Evolutionary conservation across 35 echinoderm and acorn worm genomes (phyloP), one percentile per base, ranked within the genome.

Genomic region (Heliocidaris erythrogramma): DNA sequence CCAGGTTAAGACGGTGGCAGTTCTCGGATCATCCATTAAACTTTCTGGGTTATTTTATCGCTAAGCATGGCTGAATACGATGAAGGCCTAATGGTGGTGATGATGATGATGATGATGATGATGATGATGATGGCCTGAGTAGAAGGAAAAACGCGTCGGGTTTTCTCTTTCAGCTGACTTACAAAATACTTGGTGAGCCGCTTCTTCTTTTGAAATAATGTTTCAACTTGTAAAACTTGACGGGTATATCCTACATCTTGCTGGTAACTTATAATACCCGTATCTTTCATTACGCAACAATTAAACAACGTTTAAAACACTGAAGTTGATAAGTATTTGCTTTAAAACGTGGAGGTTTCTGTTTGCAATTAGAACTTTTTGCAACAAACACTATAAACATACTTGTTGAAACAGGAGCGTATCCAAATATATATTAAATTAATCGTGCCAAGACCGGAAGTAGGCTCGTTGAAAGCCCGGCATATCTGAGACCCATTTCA

Each of bases 1-100:
- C 65, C 21, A 9, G 65, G 65, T 78, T 78, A 78, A 78, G 65
- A 78, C 65, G 65, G 17, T 69, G 61, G 65, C 7, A 78, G 27
- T 78, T 78, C 65, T 78, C 65, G 65, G 65, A 18, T 78, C 14
- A 78, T 78, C 65, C 65, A 78, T 78, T 78, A 78, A 78, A 78
- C 65, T 78, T 78, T 78, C 17, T 78, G 27, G 65, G 65, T 78
- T 78, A 78, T 78, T 17, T 24, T n/a, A 78, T 78, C 65, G 65
- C 18, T 78, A 78, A 78, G 65, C 65, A 21, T n/a, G 65, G 65
- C 4, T 78, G 27, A 78, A 17, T 78, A 0, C 27, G 65, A 78
- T 78, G 27, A 78, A 27, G 65, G n/a, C 65, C 17, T n/a, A 78
- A 78, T 78, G 65, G 65, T 27, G 65, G 8, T 27, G 65, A 78